phyloP scores from a whole-genome alignment of 2,888 invertebrate genomes.

The Drosophila neotestacea region DNA sequence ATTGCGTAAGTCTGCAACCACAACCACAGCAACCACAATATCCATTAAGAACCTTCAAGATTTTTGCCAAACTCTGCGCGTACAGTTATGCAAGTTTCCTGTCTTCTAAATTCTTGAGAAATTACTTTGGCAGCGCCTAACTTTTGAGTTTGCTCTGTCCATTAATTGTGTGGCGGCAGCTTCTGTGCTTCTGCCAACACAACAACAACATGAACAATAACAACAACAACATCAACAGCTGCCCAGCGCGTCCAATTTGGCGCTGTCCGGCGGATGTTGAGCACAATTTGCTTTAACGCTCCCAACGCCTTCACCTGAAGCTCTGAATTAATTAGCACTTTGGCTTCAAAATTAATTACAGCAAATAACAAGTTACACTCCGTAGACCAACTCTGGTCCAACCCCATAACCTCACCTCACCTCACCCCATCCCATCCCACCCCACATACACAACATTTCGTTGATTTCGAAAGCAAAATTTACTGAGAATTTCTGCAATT shows the following conservation, averaged over 20 bases:
- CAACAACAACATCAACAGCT: constrained; percentile 10
- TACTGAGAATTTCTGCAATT: constrained; percentile 54
- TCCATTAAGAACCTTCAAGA: constrained; percentile 42
- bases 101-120: constrained; percentile 64
- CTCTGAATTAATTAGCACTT: constrained; percentile 78
- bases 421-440: too few relatives aligned
- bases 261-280: constrained; percentile 66
- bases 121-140: constrained; percentile 48
- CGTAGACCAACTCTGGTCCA: constrained; percentile 41
- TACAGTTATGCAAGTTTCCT: constrained; percentile 79
- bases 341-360: constrained; percentile 75
- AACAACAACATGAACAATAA: constrained; percentile 1
- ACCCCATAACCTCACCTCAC: not conserved
- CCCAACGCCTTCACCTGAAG: constrained; percentile 71
- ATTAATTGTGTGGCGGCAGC: constrained; percentile 59
- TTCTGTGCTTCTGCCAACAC: constrained; percentile 41
- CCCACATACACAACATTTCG: constrained; percentile 10
- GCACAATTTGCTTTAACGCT: constrained; percentile 60
- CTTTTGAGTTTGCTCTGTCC: constrained; percentile 43
- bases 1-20: constrained; percentile 65
- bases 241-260: constrained; percentile 49
- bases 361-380: constrained; percentile 78
- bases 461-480: constrained; percentile 69
- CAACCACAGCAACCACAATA: constrained; percentile 13
- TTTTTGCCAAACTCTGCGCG: constrained; percentile 40